Evolutionary conservation across 1,140 invertebrate species (phyloP).

Genomic region (Magallana gigas): DNA sequence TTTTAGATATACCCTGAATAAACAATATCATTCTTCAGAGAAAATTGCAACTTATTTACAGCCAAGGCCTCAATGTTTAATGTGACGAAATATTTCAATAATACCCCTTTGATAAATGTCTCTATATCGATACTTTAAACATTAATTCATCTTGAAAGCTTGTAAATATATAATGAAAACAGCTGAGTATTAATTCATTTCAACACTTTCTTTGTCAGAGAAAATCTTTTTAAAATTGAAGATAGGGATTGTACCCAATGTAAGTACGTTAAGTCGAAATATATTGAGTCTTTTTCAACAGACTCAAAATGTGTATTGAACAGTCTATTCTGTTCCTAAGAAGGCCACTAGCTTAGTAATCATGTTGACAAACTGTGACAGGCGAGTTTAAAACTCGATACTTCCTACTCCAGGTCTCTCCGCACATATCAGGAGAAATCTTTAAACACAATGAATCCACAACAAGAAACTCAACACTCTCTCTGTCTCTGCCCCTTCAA

Average conservation of each 20-base stretch:
- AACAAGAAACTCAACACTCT: background rate
- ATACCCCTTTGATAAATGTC: slow-evolving; percentile 24
- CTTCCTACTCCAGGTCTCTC: background rate
- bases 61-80: background rate
- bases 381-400: background rate
- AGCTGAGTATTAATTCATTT: background rate
- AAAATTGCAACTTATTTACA: slow-evolving; percentile 2
- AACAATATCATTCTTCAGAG: background rate
- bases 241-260: background rate
- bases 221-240: slow-evolving; percentile 18
- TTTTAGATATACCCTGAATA: background rate
- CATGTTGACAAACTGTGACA: background rate
- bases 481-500: background rate
- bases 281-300: background rate
- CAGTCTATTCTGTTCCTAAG: background rate
- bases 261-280: background rate
- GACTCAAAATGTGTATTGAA: background rate
- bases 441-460: background rate
- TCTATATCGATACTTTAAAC: slow-evolving; percentile 15
- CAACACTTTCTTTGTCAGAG: slow-evolving; percentile 8
- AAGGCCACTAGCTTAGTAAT: background rate
- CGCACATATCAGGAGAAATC: background rate
- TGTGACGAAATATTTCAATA: background rate
- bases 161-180: background rate
- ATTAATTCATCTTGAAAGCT: background rate